Evolutionary conservation across 2,888 invertebrate genomes (phyloP), one percentile per base, ranked within the genome.

Genomic region (Dascillus cervinus): DNA sequence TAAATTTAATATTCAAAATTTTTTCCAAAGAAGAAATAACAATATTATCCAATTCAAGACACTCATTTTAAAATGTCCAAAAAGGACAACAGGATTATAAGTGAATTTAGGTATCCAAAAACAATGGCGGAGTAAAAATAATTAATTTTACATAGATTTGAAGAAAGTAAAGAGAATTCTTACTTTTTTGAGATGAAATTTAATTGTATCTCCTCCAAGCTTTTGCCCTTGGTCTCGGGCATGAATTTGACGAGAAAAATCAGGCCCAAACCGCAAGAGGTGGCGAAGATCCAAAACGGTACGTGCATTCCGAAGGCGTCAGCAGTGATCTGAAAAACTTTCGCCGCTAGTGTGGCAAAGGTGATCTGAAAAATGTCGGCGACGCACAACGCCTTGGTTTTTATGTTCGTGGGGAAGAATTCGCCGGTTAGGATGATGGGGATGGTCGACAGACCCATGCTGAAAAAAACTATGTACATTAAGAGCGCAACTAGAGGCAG

Each of bases 171-270:
- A n/a, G n/a, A n/a, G 17, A 8, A 8, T 22, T 22, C 9, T 22
- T 22, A 9, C 10, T 22, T 22, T 10, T 22, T 22, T 4, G 22
- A 5, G 8, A 39, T 35, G 13, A 44, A 27, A 20, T 43, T 25
- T 11, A 75, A 71, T 51, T 81, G 80, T 48, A 81, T 81, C 49
- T 75, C 71, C 29, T 77, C 70, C 51, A 81, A 70, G 3, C 79
- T 77, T 52, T 79, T 79, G 32, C 79, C 79, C 55, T 77, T 80
- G 3, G 81, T 81, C 60, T 81, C 81, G 1, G 80, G 79, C 13
- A 81, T 69, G 42, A 71, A 62, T 14, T 70, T 61, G 19, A 70
- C 46, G 51, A 79, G 73, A 55, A 75, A 78, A 35, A 73, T 58
- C 27, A 78, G 62, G 1, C 79, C 79, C 34, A 77, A 39, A 11